Conservation (phyloP, 2,113 vertebrate species). For the Phrynosoma platyrhinos region DNA sequence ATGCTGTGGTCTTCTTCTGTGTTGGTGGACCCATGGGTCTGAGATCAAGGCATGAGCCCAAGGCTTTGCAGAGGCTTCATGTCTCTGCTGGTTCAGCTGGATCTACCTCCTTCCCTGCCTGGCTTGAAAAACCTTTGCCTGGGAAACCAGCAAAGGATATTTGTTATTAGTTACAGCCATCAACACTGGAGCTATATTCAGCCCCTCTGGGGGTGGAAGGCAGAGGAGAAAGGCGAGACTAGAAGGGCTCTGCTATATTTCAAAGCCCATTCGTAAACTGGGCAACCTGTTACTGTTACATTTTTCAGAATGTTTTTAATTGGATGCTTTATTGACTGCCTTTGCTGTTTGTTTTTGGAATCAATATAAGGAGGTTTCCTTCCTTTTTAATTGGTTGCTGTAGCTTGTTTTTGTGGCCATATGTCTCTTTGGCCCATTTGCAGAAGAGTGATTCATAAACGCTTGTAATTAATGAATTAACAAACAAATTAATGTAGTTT, state of each 20-base stretch:
- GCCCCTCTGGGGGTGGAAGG: not conserved
- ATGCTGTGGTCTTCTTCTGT: not conserved
- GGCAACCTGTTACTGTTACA: not conserved
- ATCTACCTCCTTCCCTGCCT: slow-evolving; percentile 42
- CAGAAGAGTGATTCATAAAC: not conserved
- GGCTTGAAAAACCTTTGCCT: slow-evolving; percentile 39
- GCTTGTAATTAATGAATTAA: not conserved
- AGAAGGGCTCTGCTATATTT: not conserved
- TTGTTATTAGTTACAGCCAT: slow-evolving; percentile 54
- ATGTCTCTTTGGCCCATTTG: not conserved
- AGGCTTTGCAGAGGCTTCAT: not conserved
- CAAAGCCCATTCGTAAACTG: not conserved
- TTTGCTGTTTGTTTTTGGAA: not conserved
- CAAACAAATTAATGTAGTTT: not conserved
- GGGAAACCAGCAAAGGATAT: slow-evolving; percentile 39
- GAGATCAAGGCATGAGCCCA: not conserved
- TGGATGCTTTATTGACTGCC: not conserved
- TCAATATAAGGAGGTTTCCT: not conserved
- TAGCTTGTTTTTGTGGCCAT: not conserved
- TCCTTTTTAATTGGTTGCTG: not conserved
- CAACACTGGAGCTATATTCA: slow-evolving; percentile 25
- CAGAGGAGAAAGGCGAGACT: not conserved
- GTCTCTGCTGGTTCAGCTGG: slow-evolving; percentile 16
- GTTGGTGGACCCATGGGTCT: not conserved
- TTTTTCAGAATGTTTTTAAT: not conserved